Base-by-base conservation (phyloP, 2,888 invertebrate genomes). In the Cantharis flavilabris region DNA sequence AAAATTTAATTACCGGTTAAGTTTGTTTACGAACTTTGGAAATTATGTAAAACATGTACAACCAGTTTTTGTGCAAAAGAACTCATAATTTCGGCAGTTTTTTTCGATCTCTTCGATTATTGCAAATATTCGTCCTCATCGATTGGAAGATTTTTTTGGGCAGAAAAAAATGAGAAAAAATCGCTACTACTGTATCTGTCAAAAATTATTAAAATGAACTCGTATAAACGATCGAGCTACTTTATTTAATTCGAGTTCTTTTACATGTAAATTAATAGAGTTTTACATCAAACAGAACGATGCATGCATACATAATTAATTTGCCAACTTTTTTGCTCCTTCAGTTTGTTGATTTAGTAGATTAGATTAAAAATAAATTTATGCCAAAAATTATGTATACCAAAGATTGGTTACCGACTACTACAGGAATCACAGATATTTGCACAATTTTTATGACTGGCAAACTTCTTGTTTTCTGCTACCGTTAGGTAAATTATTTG, bases 401-500 rank as follows among this genome's bases (percentile, higher is more conserved):
- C n/a, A 20, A 67, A 67, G 65, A 67, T 67, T 16, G 23, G 65
- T n/a, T 67, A 64, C 64, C 20, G 20, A 20, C 26, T 20, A 65
- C 65, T n/a, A 49, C 65, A 67, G 65, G 65, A 67, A 67, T 67
- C 65, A 67, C 65, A 67, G 65, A 67, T 67, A 67, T 67, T 67
- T 67, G 65, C 65, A 67, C 65, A 67, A 67, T 67, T 67, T 67
- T 67, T 67, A 67, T 67, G 26, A 26, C 65, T 67, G 23, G n/a
- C 65, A 67, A 67, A 26, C 20, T 67, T 23, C 65, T 67, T 67
- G 23, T 67, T 49, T 49, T 49, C 49, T 67, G 65, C 65, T 67
- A 67, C 65, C 65, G 65, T 67, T 67, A 67, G 65, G 26, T 26
- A 67, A 67, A 67, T 67, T 67, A 14, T 67, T 23, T 26, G 65